Conservation (phyloP, 1,140 invertebrate species). For the Scaptomyza hsui region DNA sequence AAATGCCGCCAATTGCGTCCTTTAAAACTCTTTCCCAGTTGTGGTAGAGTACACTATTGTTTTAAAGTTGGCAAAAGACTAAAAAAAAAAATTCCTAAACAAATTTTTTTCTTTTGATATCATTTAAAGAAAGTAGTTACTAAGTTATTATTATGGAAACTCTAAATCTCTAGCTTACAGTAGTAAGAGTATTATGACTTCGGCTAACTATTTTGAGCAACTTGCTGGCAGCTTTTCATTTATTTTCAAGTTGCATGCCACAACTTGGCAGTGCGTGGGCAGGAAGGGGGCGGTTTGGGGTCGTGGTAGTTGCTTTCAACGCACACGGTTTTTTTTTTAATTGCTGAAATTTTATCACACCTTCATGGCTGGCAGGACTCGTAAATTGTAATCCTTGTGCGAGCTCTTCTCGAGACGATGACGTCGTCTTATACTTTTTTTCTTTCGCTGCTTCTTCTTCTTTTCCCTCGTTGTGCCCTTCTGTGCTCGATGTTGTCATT, state of each 20-base stretch:
- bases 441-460: constrained; percentile 1
- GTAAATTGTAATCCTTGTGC: constrained; percentile 82
- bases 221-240: constrained; percentile 27
- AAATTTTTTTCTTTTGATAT: too few relatives aligned
- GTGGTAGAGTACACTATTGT: not conserved
- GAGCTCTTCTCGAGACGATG: constrained; percentile 18
- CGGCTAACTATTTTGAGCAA: constrained; percentile 6
- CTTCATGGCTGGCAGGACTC: constrained; percentile 82
- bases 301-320: constrained; percentile 67
- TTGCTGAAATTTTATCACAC: constrained; percentile 83
- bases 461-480: constrained; percentile 43
- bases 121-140: too few relatives aligned
- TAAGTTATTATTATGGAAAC: too few relatives aligned
- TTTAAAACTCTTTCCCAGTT: not conserved
- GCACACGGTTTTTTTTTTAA: constrained; percentile 81
- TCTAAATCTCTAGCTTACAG: not conserved
- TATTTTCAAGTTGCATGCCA: constrained; percentile 73
- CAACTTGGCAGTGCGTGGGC: constrained; percentile 25
- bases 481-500: constrained; percentile 73
- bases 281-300: not conserved
- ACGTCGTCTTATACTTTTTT: constrained; percentile 46
- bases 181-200: constrained; percentile 41
- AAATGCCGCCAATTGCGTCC: constrained; percentile 44
- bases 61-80: not conserved
- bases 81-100: not conserved